Conservation (phyloP, 2,888 invertebrate genomes). For the Epinotia brunnichana region DNA sequence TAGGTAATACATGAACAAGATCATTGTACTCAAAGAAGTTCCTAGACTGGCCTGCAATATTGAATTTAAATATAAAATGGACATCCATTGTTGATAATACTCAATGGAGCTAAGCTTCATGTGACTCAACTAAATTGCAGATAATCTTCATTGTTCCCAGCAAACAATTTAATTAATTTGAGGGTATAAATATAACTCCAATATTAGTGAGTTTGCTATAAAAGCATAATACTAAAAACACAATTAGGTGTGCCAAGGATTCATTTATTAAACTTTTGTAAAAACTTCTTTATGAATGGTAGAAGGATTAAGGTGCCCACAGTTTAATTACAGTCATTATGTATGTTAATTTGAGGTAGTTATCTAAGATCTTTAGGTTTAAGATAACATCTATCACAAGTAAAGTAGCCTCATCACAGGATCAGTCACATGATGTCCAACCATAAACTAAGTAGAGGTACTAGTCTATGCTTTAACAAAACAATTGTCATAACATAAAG, state of each 20-base stretch:
- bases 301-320: not conserved
- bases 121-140: not conserved
- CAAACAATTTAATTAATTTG: not conserved
- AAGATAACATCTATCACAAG: not conserved
- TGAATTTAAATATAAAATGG: not conserved
- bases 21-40: not conserved
- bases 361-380: not conserved
- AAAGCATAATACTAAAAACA: too few species aligned
- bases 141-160: not conserved
- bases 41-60: not conserved
- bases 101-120: not conserved
- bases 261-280: too few species aligned
- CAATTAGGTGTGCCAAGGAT: too few species aligned
- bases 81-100: not conserved
- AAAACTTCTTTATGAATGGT: too few species aligned
- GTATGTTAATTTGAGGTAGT: not conserved
- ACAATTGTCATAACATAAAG: too few species aligned
- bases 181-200: too few species aligned
- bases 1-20: not conserved
- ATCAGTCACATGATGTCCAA: slow-evolving; percentile 33
- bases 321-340: not conserved
- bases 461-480: not conserved
- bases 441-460: slow-evolving; percentile 24
- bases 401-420: slow-evolving; percentile 19
- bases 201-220: too few species aligned